Percentiles rank a stretch among this genome's conserved stretches.
Conservation (phyloP, 2,888 invertebrate species). For the Sabatieria punctata region DNA sequence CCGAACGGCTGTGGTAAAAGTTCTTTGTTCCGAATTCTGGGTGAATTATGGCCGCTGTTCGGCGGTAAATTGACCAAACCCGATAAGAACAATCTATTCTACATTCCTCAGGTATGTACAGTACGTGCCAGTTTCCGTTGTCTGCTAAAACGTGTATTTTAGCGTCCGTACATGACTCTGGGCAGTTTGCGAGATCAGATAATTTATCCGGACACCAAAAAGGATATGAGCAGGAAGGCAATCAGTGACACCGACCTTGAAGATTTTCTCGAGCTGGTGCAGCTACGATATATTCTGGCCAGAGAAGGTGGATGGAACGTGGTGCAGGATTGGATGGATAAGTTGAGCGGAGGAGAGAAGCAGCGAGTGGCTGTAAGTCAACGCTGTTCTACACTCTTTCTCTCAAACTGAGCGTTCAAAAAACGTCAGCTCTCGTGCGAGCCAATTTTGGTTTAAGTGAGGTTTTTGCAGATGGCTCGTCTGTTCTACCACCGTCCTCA, state of each 20-base stretch:
- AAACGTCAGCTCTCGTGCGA: conserved; percentile 1
- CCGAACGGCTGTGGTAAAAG: conserved; percentile 98
- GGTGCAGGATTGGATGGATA: conserved; percentile 90
- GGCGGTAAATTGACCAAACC: conserved; percentile 85
- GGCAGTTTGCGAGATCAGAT: conserved; percentile 76
- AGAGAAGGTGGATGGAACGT: conserved; percentile 47
- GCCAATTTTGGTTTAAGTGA: background rate
- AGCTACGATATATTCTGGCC: conserved; percentile 60
- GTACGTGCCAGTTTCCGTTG: conserved; percentile 51
- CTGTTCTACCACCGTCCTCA: conserved; percentile 92
- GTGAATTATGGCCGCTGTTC: conserved; percentile 90
- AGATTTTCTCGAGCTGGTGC: conserved; percentile 54
- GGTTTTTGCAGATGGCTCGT: conserved; percentile 59
- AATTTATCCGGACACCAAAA: conserved; percentile 78
- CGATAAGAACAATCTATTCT: conserved; percentile 82
- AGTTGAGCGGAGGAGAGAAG: conserved; percentile 92
- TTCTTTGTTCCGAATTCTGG: conserved; percentile 82
- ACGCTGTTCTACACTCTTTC: background rate
- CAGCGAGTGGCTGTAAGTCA: conserved; percentile 80
- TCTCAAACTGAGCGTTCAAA: background rate
- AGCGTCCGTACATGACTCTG: conserved; percentile 92
- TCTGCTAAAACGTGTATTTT: conserved; percentile 27
- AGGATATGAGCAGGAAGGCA: conserved; percentile 56
- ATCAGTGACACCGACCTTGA: conserved; percentile 58
- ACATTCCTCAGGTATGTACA: conserved; percentile 51